phyloP scores from a whole-genome alignment of 2,113 vertebrate genomes.

The Apodemus speciosus region DNA sequence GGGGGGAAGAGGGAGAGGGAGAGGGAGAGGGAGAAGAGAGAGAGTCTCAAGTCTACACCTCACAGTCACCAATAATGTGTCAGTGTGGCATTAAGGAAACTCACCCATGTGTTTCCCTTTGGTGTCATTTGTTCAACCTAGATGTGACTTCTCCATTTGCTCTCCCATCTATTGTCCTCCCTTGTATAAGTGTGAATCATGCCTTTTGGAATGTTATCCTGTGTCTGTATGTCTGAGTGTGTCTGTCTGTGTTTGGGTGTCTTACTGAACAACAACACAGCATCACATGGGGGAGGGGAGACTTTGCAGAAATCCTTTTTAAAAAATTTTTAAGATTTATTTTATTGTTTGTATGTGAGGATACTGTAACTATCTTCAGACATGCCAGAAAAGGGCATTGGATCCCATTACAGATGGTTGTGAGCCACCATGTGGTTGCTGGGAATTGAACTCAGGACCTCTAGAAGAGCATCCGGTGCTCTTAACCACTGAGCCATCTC shows the following conservation, averaged over 20 bases:
- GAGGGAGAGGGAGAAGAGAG: no score
- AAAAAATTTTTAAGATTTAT: no score
- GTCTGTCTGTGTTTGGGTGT: neutral
- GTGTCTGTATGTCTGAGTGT: neutral
- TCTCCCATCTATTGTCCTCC: neutral
- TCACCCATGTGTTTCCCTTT: neutral
- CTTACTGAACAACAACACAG: neutral
- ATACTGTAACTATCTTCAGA: no score
- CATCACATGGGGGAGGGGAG: neutral
- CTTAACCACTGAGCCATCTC: no score
- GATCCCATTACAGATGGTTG: no score
- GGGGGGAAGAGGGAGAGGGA: no score
- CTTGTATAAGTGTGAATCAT: neutral
- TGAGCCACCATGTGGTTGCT: no score
- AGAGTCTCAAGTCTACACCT: neutral
- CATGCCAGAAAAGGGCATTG: no score
- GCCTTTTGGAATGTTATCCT: neutral
- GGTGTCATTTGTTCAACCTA: neutral
- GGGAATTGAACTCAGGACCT: no score
- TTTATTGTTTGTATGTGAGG: no score
- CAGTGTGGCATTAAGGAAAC: neutral
- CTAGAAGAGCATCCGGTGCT: no score
- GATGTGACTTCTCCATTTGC: neutral
- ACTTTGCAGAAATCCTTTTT: no score
- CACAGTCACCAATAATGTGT: neutral